Evolutionary conservation across 2,113 vertebrate genomes (phyloP), one percentile per base, ranked within the genome.

Genomic region (Epinephelus fuscoguttatus): DNA sequence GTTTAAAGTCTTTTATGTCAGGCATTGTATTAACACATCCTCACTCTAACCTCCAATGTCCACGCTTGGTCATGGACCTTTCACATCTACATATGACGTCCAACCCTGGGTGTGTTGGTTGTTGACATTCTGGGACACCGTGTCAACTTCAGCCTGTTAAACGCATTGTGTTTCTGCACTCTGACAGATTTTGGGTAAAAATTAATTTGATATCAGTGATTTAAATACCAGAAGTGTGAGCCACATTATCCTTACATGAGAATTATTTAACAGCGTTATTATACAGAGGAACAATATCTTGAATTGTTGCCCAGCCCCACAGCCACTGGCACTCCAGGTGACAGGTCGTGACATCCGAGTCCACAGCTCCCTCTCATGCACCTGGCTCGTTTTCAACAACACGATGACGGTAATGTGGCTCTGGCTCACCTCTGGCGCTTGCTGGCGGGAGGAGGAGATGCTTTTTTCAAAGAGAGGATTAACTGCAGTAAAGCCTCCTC

Each of bases 391-490:
- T 52, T 66, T 23, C 47, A 69, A 55, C 37, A 52, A 37, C 45
- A 73, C 73, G 79, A 88, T 84, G 71, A 83, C 66, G 75, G 76
- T 78, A 63, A 81, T 84, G 80, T 81, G 59, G 66, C 66, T 61
- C 57, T 30, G n/a, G 53, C 42, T 81, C 64, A 55, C 60, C 45
- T 74, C 61, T 69, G 42, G 72, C 23, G 9, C 69, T 81, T 2
- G 17, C 67, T 80, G 77, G 59, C 53, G 60, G 62, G 67, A 82
- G 57, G 45, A 53, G 72, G 82, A 86, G 63, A 85, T 84, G 86
- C 60, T 71, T 82, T 37, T 87, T 76, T 88, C 84, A 91, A 82
- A 88, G 75, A 59, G 75, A 82, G 84, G 90, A 94, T 94, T 92
- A 91, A 56, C 55, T 71, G 78, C 62, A 64, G 70, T 53, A 75